Evolutionary conservation across 2,113 vertebrate species (phyloP).

Genomic region (Seriola quinqueradiata): DNA sequence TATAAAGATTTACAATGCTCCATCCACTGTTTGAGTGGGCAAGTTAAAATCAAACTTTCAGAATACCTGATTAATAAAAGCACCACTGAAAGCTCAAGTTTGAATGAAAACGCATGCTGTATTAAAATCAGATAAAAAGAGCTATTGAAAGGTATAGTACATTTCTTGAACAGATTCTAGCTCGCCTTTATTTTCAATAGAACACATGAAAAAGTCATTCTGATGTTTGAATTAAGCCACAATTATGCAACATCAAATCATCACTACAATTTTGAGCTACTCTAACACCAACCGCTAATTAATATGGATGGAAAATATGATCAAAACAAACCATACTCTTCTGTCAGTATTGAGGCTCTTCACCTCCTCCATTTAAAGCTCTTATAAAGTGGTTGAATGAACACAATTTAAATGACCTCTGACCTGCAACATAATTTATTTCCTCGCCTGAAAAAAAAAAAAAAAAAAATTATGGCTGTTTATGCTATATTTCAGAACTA

Average conservation of each 20-base stretch:
- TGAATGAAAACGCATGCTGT: background rate
- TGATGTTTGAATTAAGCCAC: background rate
- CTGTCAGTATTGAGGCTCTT: background rate
- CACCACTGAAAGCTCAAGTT: background rate
- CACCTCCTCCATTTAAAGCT: background rate
- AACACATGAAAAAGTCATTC: background rate
- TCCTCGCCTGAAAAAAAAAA: background rate
- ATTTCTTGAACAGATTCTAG: background rate
- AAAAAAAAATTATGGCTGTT: background rate
- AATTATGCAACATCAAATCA: background rate
- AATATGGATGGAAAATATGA: background rate
- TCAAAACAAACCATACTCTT: background rate
- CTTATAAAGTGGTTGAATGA: background rate
- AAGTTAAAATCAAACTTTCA: background rate
- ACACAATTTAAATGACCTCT: background rate
- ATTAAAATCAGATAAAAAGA: background rate
- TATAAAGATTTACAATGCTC: background rate
- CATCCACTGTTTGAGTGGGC: background rate
- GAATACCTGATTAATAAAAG: background rate
- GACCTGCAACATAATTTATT: background rate
- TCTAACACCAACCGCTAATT: slow-evolving; percentile 7
- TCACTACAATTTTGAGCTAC: background rate
- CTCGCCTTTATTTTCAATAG: background rate
- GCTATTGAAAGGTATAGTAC: background rate
- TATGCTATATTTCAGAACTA: background rate